Base-by-base conservation (phyloP, 2,797 vertebrate genomes). In the Amblyraja radiata region DNA sequence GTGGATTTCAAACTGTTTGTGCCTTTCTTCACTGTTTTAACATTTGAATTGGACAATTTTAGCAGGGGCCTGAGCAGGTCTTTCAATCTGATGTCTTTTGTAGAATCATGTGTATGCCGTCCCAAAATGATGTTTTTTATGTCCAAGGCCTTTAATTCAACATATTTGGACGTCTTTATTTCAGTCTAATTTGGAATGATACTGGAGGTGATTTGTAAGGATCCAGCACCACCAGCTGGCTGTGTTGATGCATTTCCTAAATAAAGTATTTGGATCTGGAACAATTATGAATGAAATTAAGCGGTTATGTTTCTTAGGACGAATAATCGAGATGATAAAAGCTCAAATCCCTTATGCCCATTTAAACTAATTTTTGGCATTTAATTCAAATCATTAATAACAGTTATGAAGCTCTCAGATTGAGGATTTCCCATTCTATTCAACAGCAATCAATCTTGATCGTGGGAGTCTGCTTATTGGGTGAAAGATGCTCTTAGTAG, bases 181-280 rank as follows among this genome's bases (percentile, higher is more conserved):
- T 32, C 14, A 2, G n/a, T 36, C 68, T 36, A 63, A 16, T 1
- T 63, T n/a, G 32, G n/a, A 68, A 36, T 88, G 61, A n/a, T 84
- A 13, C 61, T 32, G 61, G n/a, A 32, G n/a, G 84, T 36, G 61
- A 36, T 68, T 68, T 18, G 16, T 21, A 32, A 88, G 61, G 14
- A 61, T 65, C 14, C 84, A 88, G n/a, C 63, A 32, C 84, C 84
- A 88, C 63, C 84, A 65, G n/a, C 84, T 88, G 84, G 61, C 32
- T 36, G 61, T 88, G 18, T 21, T 63, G 8, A 3, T 88, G n/a
- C 6, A 39, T 39, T 39, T 74, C 71, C 23, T 74, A 74, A 74
- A 74, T 21, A 25, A 74, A 7, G 21, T 74, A 39, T 6, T 68
- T 86, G 28, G 25, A 11, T 21, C 6, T 63, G 58, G 58, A 5